These are phyloP conservation scores for Cryptocephalus moraei DNA, from an alignment of 2,888 invertebrate genomes.

Conservation along the genomic window DNA sequence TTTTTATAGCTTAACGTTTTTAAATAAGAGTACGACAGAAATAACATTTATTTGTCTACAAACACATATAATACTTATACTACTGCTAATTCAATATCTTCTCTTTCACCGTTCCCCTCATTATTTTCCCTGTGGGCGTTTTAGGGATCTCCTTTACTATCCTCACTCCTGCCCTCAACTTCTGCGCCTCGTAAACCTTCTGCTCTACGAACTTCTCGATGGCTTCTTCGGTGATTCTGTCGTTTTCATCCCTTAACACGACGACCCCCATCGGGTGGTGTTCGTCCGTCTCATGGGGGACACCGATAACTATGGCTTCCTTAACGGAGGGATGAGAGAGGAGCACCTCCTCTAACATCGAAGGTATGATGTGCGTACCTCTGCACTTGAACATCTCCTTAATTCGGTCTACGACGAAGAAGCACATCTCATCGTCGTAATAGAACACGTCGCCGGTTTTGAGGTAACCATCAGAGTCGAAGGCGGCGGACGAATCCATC, in stretches of 20 bases:
- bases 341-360: conserved; percentile 64
- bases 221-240: conserved; percentile 3
- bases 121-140: conserved; percentile 10
- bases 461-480: conserved; percentile 38
- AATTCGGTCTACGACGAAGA: conserved; percentile 38
- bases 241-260: conserved; percentile 23
- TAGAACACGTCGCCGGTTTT: conserved; percentile 42
- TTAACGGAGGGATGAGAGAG: conserved; percentile 58
- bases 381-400: conserved; percentile 42
- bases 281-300: conserved; percentile 55
- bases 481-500: conserved; percentile 33
- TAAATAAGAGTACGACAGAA: too few relatives aligned
- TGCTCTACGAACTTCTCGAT: conserved; percentile 32
- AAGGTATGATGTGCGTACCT: conserved; percentile 53
- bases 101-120: too few relatives aligned
- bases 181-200: conserved; percentile 9
- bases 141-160: conserved; percentile 6
- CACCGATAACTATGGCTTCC: conserved; percentile 64
- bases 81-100: too few relatives aligned
- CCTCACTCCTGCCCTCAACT: conserved; percentile 11
- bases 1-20: too few relatives aligned
- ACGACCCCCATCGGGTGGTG: conserved; percentile 47
- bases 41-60: too few relatives aligned
- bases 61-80: too few relatives aligned
- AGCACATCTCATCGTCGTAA: conserved; percentile 38